Conservation (phyloP, 2,888 invertebrate species). For the Eupithecia exiguata region DNA sequence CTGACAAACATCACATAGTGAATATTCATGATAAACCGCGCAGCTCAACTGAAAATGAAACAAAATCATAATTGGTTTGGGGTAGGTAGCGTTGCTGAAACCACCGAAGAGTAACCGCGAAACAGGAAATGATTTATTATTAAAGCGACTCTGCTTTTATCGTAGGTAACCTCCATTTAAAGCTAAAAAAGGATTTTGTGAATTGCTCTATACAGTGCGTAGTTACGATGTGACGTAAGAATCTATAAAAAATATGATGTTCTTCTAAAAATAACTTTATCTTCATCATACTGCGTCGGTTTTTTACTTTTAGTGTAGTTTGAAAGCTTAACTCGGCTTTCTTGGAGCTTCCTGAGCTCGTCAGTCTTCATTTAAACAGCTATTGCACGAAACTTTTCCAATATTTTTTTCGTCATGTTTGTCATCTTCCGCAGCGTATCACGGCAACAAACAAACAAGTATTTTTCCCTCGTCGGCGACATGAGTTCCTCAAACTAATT, state of each 20-base stretch:
- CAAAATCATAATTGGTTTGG: constrained; percentile 25
- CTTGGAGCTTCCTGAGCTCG: constrained; percentile 48
- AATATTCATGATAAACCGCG: constrained; percentile 28
- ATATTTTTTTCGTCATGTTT: constrained; percentile 78
- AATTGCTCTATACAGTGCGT: background rate
- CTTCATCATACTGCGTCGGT: background rate
- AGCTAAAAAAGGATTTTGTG: background rate
- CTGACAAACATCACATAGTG: constrained; percentile 17
- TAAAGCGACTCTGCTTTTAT: constrained; percentile 58
- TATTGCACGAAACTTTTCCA: constrained; percentile 69
- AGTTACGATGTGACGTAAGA: background rate
- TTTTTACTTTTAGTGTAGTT: constrained; percentile 16
- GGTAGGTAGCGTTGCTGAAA: constrained; percentile 22
- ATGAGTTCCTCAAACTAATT: constrained; percentile 72
- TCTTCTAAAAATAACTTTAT: background rate
- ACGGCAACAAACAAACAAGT: constrained; percentile 74
- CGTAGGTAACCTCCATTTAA: constrained; percentile 38
- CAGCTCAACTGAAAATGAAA: constrained; percentile 28
- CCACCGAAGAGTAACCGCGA: constrained; percentile 23
- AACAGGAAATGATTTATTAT: constrained; percentile 51
- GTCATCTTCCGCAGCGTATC: constrained; percentile 66
- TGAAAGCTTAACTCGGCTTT: constrained; percentile 41
- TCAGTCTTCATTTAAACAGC: constrained; percentile 58
- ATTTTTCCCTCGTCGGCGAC: constrained; percentile 62
- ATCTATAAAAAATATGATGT: background rate